Evolutionary conservation across 2,888 invertebrate genomes (phyloP).

Genomic region (Platycnemis pennipes): DNA sequence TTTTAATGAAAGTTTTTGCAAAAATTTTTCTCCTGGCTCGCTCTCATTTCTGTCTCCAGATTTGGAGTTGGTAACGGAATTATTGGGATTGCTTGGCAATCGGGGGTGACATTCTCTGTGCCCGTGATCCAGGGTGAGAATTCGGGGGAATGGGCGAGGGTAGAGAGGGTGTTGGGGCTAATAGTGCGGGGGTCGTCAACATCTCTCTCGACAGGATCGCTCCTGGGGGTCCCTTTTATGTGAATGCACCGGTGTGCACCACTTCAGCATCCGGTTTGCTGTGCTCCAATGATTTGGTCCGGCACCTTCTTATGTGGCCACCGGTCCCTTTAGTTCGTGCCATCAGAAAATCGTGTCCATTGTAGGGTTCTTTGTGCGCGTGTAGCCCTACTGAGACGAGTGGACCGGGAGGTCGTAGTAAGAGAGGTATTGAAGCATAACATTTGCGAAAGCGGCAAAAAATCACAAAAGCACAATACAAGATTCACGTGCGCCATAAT

Average conservation of each 20-base stretch:
- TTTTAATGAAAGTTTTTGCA: not conserved
- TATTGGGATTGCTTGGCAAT: constrained; percentile 55
- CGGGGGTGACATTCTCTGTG: constrained; percentile 4
- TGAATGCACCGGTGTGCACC: constrained; percentile 57
- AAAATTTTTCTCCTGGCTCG: not conserved
- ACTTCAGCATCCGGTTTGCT: constrained; percentile 42
- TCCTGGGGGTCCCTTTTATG: constrained; percentile 46
- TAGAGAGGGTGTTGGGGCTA: not conserved
- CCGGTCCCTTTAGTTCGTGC: constrained; percentile 1
- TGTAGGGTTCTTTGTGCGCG: not conserved
- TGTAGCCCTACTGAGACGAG: not conserved
- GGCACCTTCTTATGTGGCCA: not conserved
- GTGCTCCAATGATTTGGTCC: constrained; percentile 35
- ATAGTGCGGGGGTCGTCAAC: constrained; percentile 48
- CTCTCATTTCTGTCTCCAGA: constrained; percentile 34
- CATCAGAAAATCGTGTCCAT: not conserved
- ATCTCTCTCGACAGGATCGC: not conserved
- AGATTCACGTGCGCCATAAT: not conserved
- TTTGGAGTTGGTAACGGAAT: constrained; percentile 57
- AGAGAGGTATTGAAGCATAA: not conserved
- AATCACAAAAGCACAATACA: not conserved
- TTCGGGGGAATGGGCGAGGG: not conserved
- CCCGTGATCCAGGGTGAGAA: not conserved
- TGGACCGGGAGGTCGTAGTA: not conserved
- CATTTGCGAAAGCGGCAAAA: not conserved